Percentiles rank a stretch among this genome's conserved stretches.
Conservation (phyloP, 2,888 invertebrate genomes). For the Acanthosoma haemorrhoidale region DNA sequence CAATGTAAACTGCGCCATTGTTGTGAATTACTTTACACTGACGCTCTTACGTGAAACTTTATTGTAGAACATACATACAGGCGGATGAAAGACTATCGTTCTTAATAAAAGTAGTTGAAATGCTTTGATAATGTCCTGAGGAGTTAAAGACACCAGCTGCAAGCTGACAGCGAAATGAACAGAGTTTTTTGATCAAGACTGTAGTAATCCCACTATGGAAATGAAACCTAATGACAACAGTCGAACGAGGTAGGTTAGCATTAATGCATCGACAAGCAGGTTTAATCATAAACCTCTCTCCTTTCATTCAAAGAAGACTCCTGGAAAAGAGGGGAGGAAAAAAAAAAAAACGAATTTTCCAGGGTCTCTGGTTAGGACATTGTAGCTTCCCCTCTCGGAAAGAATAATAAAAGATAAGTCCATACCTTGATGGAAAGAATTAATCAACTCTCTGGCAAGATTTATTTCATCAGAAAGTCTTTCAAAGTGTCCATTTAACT, state of each 20-base stretch:
- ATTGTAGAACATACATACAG: no score
- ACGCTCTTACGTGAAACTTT: no score
- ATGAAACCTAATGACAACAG: not conserved
- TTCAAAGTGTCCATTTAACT: constrained; percentile 11
- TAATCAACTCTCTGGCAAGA: constrained; percentile 13
- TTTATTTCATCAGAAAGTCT: constrained; percentile 14
- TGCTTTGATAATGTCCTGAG: no score
- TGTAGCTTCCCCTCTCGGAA: not conserved
- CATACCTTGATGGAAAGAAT: constrained; percentile 23
- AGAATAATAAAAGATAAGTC: constrained; percentile 12
- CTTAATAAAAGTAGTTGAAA: no score
- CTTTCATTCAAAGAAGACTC: not conserved
- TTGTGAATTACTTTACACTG: no score
- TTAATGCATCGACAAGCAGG: not conserved
- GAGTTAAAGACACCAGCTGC: no score
- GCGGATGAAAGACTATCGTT: no score
- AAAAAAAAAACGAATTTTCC: constrained; percentile 17
- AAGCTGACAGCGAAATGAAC: no score
- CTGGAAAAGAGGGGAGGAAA: not conserved
- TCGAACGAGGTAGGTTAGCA: no score
- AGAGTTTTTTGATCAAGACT: not conserved
- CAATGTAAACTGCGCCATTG: no score
- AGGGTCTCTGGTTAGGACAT: not conserved
- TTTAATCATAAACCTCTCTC: constrained; percentile 6
- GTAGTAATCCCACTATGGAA: not conserved